Conservation (phyloP, 2,797 vertebrate species). For the Enteromius anoplus region DNA sequence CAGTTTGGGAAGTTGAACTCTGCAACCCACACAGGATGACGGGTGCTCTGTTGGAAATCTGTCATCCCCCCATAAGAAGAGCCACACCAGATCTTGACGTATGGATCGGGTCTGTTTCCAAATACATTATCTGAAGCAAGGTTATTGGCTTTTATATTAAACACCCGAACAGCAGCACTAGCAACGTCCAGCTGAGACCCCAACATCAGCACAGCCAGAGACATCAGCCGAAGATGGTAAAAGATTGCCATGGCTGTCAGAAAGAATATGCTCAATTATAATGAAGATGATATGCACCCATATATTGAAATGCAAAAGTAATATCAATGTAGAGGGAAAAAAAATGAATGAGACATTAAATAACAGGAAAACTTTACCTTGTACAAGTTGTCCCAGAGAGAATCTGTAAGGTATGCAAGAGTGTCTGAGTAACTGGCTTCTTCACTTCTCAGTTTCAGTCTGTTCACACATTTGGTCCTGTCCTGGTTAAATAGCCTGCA, state of each 20-base stretch:
- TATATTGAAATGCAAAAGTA: not conserved
- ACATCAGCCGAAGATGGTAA: not conserved
- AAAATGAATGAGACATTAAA: too few species aligned
- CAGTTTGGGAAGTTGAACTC: constrained; percentile 17
- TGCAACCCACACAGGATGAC: constrained; percentile 13
- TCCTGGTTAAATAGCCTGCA: not conserved
- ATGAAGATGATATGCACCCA: not conserved
- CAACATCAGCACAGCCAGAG: not conserved
- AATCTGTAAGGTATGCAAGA: not conserved
- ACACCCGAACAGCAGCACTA: constrained; percentile 2
- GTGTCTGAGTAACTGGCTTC: not conserved
- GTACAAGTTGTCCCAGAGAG: not conserved
- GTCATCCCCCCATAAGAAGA: constrained; percentile 1
- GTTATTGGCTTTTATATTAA: not conserved
- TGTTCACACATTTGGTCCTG: not conserved
- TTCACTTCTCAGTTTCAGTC: not conserved
- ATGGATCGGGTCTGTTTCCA: constrained; percentile 32
- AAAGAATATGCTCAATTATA: not conserved
- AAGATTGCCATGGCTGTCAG: constrained; percentile 1
- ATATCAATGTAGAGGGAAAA: not conserved
- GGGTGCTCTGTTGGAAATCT: not conserved
- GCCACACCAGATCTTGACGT: constrained; percentile 25
- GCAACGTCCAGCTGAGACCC: not conserved
- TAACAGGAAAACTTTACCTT: not conserved
- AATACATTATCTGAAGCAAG: not conserved